phyloP scores from a whole-genome alignment of 2,113 vertebrate species.

The Microcebus murinus region DNA sequence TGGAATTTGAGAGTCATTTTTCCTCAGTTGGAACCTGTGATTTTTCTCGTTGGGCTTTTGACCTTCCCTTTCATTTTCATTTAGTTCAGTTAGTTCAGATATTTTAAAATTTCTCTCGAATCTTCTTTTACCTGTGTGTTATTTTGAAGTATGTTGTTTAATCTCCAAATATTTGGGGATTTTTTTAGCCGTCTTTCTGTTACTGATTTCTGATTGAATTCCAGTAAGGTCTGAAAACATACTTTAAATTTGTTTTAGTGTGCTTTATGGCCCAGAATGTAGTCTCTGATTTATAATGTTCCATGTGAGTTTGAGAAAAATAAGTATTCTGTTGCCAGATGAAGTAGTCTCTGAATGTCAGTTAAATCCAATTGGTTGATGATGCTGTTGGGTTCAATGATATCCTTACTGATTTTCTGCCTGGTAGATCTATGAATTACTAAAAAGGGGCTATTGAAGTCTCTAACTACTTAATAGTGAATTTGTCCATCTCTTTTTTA shows the following conservation, averaged over 20 bases:
- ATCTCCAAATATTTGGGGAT: not conserved
- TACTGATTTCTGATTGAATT: not conserved
- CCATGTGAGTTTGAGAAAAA: not conserved
- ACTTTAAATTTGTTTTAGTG: not conserved
- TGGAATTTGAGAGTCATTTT: not conserved
- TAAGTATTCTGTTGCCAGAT: not conserved
- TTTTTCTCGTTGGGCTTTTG: not conserved
- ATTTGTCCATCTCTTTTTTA: not conserved
- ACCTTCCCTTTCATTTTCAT: not conserved
- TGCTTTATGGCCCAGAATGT: not conserved
- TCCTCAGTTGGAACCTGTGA: not conserved
- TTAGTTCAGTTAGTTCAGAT: not conserved
- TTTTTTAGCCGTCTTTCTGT: not conserved
- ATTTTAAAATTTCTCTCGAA: not conserved
- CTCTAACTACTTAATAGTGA: not conserved
- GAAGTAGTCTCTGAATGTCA: not conserved
- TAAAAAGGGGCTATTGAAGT: not conserved
- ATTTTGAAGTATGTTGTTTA: not conserved
- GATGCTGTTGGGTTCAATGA: not conserved
- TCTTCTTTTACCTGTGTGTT: not conserved
- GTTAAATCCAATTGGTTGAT: not conserved
- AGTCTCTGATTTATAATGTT: not conserved
- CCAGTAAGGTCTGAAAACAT: not conserved
- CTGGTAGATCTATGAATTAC: not conserved
- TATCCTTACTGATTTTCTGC: not conserved